Evolutionary conservation across 2,888 invertebrate genomes (phyloP).

Genomic region (Dione vanillae): DNA sequence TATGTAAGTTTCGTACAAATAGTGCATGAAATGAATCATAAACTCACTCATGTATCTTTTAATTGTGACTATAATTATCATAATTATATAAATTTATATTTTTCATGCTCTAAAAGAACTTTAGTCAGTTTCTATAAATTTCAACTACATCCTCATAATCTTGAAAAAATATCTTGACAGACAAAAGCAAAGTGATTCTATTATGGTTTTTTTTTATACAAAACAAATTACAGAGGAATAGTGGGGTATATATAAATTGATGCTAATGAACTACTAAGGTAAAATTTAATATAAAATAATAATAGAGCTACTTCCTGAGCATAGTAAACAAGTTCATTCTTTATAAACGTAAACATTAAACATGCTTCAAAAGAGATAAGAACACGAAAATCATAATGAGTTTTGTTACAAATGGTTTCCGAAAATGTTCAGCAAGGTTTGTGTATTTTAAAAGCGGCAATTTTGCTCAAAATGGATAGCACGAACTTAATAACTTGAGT

Average conservation of each 20-base stretch:
- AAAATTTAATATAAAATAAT: neutral
- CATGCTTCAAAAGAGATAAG: conserved; percentile 1
- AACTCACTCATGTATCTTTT: too few relatives aligned
- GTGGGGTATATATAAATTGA: neutral
- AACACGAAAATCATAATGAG: conserved; percentile 11
- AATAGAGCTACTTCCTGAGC: neutral
- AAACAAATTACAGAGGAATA: too few relatives aligned
- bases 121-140: too few relatives aligned
- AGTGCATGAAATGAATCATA: too few relatives aligned
- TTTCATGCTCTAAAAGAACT: too few relatives aligned
- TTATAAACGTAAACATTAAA: neutral
- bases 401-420: conserved; percentile 29
- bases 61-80: too few relatives aligned
- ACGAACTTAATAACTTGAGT: conserved; percentile 36
- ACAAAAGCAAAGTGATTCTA: too few relatives aligned
- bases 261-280: neutral
- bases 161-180: too few relatives aligned
- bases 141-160: too few relatives aligned
- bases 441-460: conserved; percentile 28
- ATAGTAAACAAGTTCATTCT: neutral
- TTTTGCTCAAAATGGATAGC: conserved; percentile 30
- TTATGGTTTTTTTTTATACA: too few relatives aligned
- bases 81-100: too few relatives aligned
- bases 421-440: conserved; percentile 24
- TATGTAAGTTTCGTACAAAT: too few relatives aligned